Base-by-base conservation (phyloP, 2,113 vertebrate genomes). In the Crocuta crocuta region DNA sequence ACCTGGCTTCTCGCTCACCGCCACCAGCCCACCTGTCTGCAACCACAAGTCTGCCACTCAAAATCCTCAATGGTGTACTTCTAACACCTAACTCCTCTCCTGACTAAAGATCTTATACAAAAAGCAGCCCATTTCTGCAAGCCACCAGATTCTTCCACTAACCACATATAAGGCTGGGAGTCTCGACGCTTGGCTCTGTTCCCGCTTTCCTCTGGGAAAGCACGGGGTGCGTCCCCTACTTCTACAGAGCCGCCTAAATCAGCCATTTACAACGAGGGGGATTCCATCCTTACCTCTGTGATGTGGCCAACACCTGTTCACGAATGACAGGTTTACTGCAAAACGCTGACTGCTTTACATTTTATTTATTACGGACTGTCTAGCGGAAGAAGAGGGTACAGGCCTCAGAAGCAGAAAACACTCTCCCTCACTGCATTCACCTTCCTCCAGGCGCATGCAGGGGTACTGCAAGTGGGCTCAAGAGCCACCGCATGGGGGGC, bases 291-390 rank as follows among this genome's bases (percentile, higher is more conserved):
- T 12, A 53, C 35, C n/a, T 53, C 21, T 26, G 13, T 90, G 76
- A 78, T 23, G 21, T 1, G 15, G 19, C 76, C 81, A 80, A 88
- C 15, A 61, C 17, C 10, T 90, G 61, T 45, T 71, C 73, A n/a
- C 28, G 70, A 61, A 39, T 39, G 50, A 28, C 2, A 2, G 1
- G 31, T 35, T 53, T 86, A 78, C 86, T 4, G 19, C n/a, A 90
- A 94, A 70, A 63, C 50, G n/a, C 0, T 79, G 45, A 28, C 61
- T 61, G 9, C 10, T 31, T 12, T 8, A 28, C 0, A 45, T 68
- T 74, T 97, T 91, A 48, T 88, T 83, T 91, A 55, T 89, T 79
- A 58, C 28, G 48, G 55, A 82, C 43, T 35, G 55, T 65, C 66
- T 68, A 79, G 94, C 43, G 39, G 43, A 28, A 68, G 0, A 55